Conservation (phyloP, 2,113 vertebrate species). For the Channa argus region DNA sequence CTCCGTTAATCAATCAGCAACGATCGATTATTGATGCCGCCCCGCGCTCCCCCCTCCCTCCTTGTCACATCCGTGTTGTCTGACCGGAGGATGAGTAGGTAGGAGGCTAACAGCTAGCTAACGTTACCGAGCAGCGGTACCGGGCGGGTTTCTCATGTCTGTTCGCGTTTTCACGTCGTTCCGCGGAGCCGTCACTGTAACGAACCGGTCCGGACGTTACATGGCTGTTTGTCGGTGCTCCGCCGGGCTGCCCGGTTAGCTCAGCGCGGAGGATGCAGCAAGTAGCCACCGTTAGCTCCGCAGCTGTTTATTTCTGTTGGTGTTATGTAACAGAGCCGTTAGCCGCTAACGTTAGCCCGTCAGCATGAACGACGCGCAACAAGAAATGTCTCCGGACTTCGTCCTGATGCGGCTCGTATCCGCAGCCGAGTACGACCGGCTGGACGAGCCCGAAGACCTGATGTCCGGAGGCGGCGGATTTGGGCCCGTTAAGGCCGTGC, state of each 20-base stretch:
- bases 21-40: slow-evolving; percentile 56
- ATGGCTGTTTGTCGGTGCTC: slow-evolving; percentile 35
- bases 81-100: slow-evolving; percentile 61
- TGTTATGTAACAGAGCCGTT: slow-evolving; percentile 70
- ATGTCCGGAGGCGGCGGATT: slow-evolving; percentile 65
- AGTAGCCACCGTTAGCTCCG: slow-evolving; percentile 51
- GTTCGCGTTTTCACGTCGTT: slow-evolving; percentile 19
- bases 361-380: slow-evolving; percentile 79
- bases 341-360: slow-evolving; percentile 60
- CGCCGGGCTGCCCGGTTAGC: slow-evolving; percentile 35
- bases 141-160: slow-evolving; percentile 36
- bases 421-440: slow-evolving; percentile 78
- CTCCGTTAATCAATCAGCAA: slow-evolving; percentile 31
- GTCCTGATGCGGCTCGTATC: slow-evolving; percentile 82
- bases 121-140: slow-evolving; percentile 30
- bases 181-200: slow-evolving; percentile 34
- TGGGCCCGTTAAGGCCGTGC: slow-evolving; percentile 63
- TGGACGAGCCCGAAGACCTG: slow-evolving; percentile 72
- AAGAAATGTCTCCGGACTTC: slow-evolving; percentile 81
- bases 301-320: slow-evolving; percentile 47
- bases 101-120: slow-evolving; percentile 60
- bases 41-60: not conserved
- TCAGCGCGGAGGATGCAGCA: slow-evolving; percentile 36
- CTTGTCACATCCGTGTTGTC: slow-evolving; percentile 56
- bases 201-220: slow-evolving; percentile 41